Evolutionary conservation across 2,113 vertebrate species (phyloP), one percentile per base, ranked within the genome.

Genomic region (Baryphthengus martii): DNA sequence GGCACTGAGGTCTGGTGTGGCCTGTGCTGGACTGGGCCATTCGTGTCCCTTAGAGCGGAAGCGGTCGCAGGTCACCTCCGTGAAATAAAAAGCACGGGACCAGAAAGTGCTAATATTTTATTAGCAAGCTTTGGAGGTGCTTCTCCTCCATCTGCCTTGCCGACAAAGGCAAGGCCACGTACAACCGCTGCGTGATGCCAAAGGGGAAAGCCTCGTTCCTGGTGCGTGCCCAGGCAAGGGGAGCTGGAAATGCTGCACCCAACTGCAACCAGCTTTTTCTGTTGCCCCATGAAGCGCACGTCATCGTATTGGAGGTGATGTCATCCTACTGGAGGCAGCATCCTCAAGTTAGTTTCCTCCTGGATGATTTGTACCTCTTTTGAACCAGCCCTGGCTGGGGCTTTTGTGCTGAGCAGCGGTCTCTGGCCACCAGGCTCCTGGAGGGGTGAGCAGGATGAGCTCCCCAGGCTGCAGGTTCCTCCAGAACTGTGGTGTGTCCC

Each of bases 201-300:
- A 10, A 11, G 26, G 39, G 20, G 6, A 39, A 52, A 59, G 62
- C 23, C 56, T 11, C 23, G 2, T 14, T 40, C 39, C 37, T 5
- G 1, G 9, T 3, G 3, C 10, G 1, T 1, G 3, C 31, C n/a
- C 4, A 0, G 63, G 23, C 0, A 6, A 44, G n/a, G 8, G 56
- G 9, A 87, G 63, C 53, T 7, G 58, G 11, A 25, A 25, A 10
- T 8, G 63, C 68, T 29, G 62, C 17, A 4, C 21, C 11, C 0
- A 33, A 4, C 67, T 7, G 7, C 58, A 5, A 2, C 42, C 37
- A 4, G 31, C 23, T 16, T 21, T 29, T 35, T 12, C 63, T 4
- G 0, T 31, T 66, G 0, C 21, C 15, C 15, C 49, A 6, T 3
- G 2, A 39, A 35, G 17, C 52, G 12, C 23, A 0, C 1, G 28